Evolutionary conservation across 2,113 vertebrate genomes (phyloP).

Genomic region (Sylvietta virens): DNA sequence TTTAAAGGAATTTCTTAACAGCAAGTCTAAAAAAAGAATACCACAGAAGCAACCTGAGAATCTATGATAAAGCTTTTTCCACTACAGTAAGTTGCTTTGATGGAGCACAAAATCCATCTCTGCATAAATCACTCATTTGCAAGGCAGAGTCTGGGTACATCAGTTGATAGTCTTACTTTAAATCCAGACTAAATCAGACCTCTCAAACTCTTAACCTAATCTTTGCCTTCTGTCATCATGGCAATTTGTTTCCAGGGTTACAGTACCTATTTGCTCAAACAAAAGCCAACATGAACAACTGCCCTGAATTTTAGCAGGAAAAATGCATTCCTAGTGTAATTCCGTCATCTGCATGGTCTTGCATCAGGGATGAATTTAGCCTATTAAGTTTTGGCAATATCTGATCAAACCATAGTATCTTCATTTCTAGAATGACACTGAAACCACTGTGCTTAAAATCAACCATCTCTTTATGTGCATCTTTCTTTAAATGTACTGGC

Average conservation of each 20-base stretch:
- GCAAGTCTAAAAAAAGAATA: constrained; percentile 26
- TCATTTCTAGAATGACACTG: background rate
- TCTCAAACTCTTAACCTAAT: constrained; percentile 40
- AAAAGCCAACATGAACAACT: constrained; percentile 5
- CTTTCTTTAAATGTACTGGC: background rate
- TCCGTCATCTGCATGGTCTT: background rate
- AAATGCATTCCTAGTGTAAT: background rate
- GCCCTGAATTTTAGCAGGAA: constrained; percentile 1
- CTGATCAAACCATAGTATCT: background rate
- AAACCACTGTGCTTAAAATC: background rate
- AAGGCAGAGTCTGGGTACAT: background rate
- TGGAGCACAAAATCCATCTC: background rate
- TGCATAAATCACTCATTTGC: background rate
- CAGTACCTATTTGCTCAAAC: constrained; percentile 3
- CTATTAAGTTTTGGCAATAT: background rate
- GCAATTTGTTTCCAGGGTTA: constrained; percentile 49
- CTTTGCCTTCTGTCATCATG: background rate
- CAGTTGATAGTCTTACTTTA: background rate
- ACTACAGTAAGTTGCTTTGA: background rate
- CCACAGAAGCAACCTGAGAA: constrained; percentile 11
- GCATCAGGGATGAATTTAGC: background rate
- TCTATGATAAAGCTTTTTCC: background rate
- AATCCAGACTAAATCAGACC: constrained; percentile 12
- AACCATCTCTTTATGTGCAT: background rate
- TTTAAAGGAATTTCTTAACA: constrained; percentile 4